Percentiles rank a stretch among this genome's conserved stretches.
These are phyloP conservation scores for Sialis fuliginosa DNA, from an alignment of 2,888 invertebrate genomes.

Conservation along the genomic window DNA sequence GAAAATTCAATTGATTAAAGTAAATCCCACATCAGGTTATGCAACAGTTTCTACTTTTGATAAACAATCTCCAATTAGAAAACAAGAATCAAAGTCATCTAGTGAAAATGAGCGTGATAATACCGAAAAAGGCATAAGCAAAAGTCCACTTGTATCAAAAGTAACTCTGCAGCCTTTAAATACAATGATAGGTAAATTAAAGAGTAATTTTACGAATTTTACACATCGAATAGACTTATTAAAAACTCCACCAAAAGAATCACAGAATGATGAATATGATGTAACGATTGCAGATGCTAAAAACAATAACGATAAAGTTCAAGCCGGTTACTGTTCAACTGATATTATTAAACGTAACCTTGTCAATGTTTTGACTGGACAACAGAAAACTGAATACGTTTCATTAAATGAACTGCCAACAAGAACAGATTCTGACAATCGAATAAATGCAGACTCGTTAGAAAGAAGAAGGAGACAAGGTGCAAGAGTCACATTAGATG, in stretches of 20 bases:
- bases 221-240: slow-evolving; percentile 22
- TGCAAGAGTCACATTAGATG: slow-evolving; percentile 65
- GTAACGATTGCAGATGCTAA: slow-evolving; percentile 71
- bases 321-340: slow-evolving; percentile 38
- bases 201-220: slow-evolving; percentile 23
- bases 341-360: slow-evolving; percentile 47
- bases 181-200: slow-evolving; percentile 53
- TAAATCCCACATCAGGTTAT: slow-evolving; percentile 23
- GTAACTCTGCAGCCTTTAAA: slow-evolving; percentile 43
- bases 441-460: slow-evolving; percentile 26
- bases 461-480: slow-evolving; percentile 41
- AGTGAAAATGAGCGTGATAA: slow-evolving; percentile 1
- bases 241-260: slow-evolving; percentile 28
- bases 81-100: background rate
- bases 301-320: slow-evolving; percentile 51
- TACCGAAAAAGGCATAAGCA: background rate
- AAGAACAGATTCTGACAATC: slow-evolving; percentile 8
- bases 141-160: slow-evolving; percentile 22
- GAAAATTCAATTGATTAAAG: slow-evolving; percentile 19
- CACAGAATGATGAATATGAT: slow-evolving; percentile 14
- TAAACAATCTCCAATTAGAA: background rate
- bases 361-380: slow-evolving; percentile 38
- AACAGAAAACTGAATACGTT: slow-evolving; percentile 58
- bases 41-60: slow-evolving; percentile 21
- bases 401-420: slow-evolving; percentile 61